These are phyloP conservation scores for Ephialtes manifestator DNA, from an alignment of 2,888 invertebrate species.

Conservation along the genomic window DNA sequence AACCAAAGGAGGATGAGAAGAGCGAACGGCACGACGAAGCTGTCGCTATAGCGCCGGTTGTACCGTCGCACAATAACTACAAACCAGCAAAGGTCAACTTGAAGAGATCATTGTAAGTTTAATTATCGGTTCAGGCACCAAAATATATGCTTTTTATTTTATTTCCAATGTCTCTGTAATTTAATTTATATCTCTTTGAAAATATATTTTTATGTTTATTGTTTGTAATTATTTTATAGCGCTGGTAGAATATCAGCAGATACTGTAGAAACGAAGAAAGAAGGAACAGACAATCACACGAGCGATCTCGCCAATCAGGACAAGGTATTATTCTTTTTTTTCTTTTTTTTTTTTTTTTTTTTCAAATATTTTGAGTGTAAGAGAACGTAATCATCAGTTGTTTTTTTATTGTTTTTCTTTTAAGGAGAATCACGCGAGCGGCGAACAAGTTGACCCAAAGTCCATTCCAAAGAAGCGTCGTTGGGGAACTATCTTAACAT, in stretches of 20 bases:
- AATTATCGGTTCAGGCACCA: background rate
- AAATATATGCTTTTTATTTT: background rate
- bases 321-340: slow-evolving; percentile 75
- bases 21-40: slow-evolving; percentile 63
- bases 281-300: slow-evolving; percentile 72
- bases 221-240: slow-evolving; percentile 71
- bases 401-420: slow-evolving; percentile 15
- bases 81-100: slow-evolving; percentile 84
- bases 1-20: slow-evolving; percentile 39
- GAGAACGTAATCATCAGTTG: no score
- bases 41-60: slow-evolving; percentile 42
- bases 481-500: slow-evolving; percentile 84
- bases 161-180: background rate
- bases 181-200: background rate
- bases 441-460: slow-evolving; percentile 79
- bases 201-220: slow-evolving; percentile 26
- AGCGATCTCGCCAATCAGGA: slow-evolving; percentile 76
- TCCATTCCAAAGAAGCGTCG: slow-evolving; percentile 84
- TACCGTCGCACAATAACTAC: slow-evolving; percentile 68
- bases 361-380: no score
- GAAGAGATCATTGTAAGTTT: slow-evolving; percentile 85
- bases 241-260: slow-evolving; percentile 77
- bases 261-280: slow-evolving; percentile 75
- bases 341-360: no score
- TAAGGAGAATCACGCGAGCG: slow-evolving; percentile 81